These are phyloP conservation scores for Eupithecia pulchellata DNA, from an alignment of 2,888 invertebrate species.

Conservation along the genomic window DNA sequence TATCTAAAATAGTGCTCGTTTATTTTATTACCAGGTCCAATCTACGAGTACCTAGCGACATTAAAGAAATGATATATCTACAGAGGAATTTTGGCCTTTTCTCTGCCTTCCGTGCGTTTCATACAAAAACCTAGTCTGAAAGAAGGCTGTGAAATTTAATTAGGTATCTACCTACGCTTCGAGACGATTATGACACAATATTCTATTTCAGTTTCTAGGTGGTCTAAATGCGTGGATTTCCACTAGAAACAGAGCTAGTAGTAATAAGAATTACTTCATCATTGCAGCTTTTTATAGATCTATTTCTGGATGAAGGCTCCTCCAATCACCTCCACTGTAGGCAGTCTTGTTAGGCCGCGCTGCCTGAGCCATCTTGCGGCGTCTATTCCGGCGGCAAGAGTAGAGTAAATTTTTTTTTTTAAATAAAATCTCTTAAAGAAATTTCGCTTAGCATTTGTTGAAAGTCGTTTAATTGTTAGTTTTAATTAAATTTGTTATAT, in stretches of 20 bases:
- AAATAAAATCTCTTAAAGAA: no score
- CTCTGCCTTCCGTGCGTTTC: neutral
- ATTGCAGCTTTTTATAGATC: neutral
- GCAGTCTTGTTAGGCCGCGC: no score
- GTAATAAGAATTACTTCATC: neutral
- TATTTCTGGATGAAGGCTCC: no score
- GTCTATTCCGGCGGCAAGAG: no score
- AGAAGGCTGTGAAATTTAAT: neutral
- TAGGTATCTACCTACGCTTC: neutral
- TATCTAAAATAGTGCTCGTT: conserved; percentile 3
- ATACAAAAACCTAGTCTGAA: neutral
- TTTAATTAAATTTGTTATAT: no score
- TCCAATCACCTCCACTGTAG: no score
- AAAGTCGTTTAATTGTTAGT: no score
- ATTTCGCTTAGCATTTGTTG: no score
- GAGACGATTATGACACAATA: neutral
- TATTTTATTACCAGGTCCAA: neutral
- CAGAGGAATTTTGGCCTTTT: neutral
- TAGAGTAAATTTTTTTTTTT: no score
- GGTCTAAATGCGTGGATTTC: neutral
- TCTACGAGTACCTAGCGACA: neutral
- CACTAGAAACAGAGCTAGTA: neutral
- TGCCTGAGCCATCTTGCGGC: no score
- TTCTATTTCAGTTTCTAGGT: neutral
- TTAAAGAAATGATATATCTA: conserved; percentile 1